Conservation (phyloP, 2,888 invertebrate genomes). For the Diarsia mendica region DNA sequence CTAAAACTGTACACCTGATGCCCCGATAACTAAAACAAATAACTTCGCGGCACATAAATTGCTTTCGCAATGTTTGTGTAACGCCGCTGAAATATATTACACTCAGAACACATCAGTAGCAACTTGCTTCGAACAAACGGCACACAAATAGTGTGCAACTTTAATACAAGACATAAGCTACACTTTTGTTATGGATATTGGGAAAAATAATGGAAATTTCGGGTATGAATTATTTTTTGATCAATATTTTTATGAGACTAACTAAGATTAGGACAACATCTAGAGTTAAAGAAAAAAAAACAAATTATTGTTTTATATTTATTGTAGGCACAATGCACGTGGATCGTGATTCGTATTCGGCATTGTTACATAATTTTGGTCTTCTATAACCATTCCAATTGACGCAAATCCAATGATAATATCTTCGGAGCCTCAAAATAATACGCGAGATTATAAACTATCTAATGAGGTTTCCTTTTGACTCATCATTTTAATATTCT, state of each 20-base stretch:
- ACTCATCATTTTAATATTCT: constrained; percentile 29
- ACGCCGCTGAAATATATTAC: constrained; percentile 53
- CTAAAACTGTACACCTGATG: constrained; percentile 49
- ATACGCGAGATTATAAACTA: constrained; percentile 2
- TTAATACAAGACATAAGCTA: constrained; percentile 21
- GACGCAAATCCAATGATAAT: constrained; percentile 7
- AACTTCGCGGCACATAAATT: constrained; percentile 55
- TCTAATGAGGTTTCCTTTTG: constrained; percentile 3
- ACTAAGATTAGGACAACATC: not conserved
- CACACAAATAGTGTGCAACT: constrained; percentile 38
- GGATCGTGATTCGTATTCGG: not conserved
- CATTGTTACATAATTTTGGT: not conserved
- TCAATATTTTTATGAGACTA: not conserved
- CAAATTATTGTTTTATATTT: not conserved
- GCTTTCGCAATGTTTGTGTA: constrained; percentile 58
- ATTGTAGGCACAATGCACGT: not conserved
- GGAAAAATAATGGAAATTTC: constrained; percentile 18
- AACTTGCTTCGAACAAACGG: constrained; percentile 45
- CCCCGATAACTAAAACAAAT: constrained; percentile 58
- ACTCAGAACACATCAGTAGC: constrained; percentile 26
- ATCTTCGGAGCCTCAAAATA: not conserved
- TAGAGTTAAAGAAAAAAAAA: no score
- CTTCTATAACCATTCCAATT: not conserved
- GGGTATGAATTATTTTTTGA: constrained; percentile 52
- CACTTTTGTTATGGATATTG: constrained; percentile 33